phyloP scores from a whole-genome alignment of 2,888 invertebrate species.

The Enchytraeus crypticus region DNA sequence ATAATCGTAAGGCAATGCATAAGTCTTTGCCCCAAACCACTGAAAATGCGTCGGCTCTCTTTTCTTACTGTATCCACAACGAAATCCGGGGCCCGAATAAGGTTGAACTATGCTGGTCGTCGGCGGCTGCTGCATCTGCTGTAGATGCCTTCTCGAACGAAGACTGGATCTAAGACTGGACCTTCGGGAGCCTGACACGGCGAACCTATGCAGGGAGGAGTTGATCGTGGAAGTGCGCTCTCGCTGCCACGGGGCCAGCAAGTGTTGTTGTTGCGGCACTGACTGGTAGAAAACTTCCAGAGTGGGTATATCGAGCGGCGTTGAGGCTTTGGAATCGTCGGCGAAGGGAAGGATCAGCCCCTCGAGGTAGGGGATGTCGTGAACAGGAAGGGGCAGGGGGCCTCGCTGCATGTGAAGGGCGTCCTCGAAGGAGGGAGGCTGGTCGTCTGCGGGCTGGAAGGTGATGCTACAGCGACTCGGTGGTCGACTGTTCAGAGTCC shows the following conservation, averaged over 20 bases:
- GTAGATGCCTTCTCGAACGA: neutral
- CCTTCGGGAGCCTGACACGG: neutral
- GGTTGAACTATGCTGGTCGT: too few species aligned
- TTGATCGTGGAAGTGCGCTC: neutral
- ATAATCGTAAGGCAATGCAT: too few species aligned
- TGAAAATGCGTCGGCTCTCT: slow-evolving; percentile 26
- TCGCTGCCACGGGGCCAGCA: neutral
- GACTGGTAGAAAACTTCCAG: slow-evolving; percentile 2
- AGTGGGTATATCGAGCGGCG: slow-evolving; percentile 55
- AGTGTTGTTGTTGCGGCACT: neutral
- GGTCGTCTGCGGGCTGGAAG: too few species aligned
- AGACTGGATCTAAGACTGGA: slow-evolving; percentile 5
- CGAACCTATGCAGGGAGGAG: neutral
- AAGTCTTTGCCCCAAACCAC: slow-evolving; percentile 10
- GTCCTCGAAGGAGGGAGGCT: neutral
- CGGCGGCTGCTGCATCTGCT: neutral
- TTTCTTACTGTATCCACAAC: neutral
- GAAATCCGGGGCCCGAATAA: neutral
- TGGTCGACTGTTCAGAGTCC: too few species aligned
- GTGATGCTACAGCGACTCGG: too few species aligned
- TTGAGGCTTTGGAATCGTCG: slow-evolving; percentile 52
- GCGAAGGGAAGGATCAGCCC: slow-evolving; percentile 17
- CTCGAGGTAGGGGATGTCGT: slow-evolving; percentile 11
- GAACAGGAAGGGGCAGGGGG: slow-evolving; percentile 2
- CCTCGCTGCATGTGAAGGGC: neutral